A percentile compares a stretch with the other conserved stretches of the same genome.
Evolutionary conservation across 1,140 invertebrate species (phyloP).

Genomic region (Anoplolepis gracilipes): DNA sequence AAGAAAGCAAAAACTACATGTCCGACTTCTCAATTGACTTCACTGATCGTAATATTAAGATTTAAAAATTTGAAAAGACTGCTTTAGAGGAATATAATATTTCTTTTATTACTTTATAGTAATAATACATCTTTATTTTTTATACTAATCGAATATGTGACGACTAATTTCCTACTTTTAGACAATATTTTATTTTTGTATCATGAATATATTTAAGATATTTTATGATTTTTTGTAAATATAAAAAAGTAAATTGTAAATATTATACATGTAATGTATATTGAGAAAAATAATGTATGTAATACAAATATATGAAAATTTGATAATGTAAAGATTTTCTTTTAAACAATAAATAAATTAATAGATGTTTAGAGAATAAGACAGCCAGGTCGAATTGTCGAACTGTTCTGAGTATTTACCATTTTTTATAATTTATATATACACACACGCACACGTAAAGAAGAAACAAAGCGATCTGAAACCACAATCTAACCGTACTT

Average conservation of each 20-base stretch:
- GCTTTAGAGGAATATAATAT: neutral
- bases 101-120: neutral
- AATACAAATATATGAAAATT: no score
- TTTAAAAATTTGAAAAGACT: conserved; percentile 32
- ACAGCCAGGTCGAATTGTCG: no score
- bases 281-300: no score
- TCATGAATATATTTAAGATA: neutral
- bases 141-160: conserved; percentile 21
- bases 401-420: no score
- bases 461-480: neutral
- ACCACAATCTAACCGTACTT: neutral
- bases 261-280: neutral
- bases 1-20: neutral
- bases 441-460: no score
- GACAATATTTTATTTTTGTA: conserved; percentile 33
- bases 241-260: conserved; percentile 12
- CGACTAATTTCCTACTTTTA: conserved; percentile 1
- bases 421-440: no score
- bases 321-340: no score
- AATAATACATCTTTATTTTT: conserved; percentile 38
- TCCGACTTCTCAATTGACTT: conserved; percentile 33
- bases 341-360: no score
- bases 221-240: conserved; percentile 21
- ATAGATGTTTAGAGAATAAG: no score
- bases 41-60: neutral